Conservation (phyloP, 2,888 invertebrate species). For the Drosophila engyochracea region DNA sequence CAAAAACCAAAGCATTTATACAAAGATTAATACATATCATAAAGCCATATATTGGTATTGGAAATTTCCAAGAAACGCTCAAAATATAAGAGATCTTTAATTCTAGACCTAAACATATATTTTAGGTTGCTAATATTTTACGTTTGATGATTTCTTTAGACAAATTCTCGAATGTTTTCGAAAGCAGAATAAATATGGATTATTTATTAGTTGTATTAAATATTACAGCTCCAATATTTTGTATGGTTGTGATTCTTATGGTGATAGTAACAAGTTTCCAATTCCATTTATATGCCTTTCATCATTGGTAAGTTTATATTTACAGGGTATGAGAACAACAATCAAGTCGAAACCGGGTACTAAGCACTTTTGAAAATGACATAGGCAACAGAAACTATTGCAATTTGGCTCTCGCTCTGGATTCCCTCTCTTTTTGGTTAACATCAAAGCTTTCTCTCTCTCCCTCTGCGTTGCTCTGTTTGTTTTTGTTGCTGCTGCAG, state of each 20-base stretch:
- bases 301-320: background rate
- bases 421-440: background rate
- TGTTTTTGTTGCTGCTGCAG: slow-evolving; percentile 39
- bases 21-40: background rate
- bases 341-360: slow-evolving; percentile 49
- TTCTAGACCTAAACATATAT: background rate
- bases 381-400: slow-evolving; percentile 74
- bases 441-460: background rate
- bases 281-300: background rate
- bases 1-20: background rate
- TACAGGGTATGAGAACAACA: slow-evolving; percentile 38
- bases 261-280: background rate
- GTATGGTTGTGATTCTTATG: background rate
- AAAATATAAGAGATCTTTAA: background rate
- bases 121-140: background rate
- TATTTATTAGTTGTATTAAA: background rate
- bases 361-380: slow-evolving; percentile 71
- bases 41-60: background rate
- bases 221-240: background rate
- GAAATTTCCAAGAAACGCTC: background rate
- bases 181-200: background rate
- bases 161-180: background rate
- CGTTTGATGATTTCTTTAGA: background rate
- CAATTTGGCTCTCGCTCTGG: slow-evolving; percentile 42
- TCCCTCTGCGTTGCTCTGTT: background rate